Base-by-base conservation (phyloP, 2,888 invertebrate genomes). In the Chloroclystis v-ata region DNA sequence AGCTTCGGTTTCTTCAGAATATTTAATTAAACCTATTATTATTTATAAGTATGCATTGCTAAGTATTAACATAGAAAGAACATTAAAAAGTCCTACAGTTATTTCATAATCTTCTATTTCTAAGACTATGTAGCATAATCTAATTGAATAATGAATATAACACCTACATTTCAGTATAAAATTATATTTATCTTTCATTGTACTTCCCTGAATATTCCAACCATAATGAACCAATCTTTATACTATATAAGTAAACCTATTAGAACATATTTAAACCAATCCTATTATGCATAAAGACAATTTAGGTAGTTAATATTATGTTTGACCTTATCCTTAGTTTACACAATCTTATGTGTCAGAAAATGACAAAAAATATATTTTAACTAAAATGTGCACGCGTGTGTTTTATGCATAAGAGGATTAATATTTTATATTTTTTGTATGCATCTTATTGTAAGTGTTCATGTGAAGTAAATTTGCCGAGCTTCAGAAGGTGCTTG, bases 401-500 rank as follows among this genome's bases (percentile, higher is more conserved):
- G n/a, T n/a, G n/a, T n/a, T n/a, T n/a, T n/a, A n/a, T n/a, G n/a
- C n/a, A n/a, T n/a, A n/a, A 20, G 20, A 4, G 20, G 20, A 4
- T 20, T 20, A 20, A 4, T 2, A 20, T 4, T 20, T 20, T 20
- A 4, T 20, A 20, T 20, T 20, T 2, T 20, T 4, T 4, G 20
- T 5, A 5, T 20, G 5, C 20, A 20, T 20, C 20, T 20, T 20
- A 20, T 48, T 33, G 13, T n/a, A n/a, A 13, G n/a, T 40, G 48
- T 67, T 78, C 72, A 86, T 86, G 93, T 98, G 89, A 98, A 98
- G 82, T 93, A 95, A 74, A 99, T 96, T 75, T 95, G 93, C 72
- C 95, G 91, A 37, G 98, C 98, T 75, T 98, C 97, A 47, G 94
- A 91, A 13, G 97, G 95, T 62, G 94, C 94, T 76, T 98, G 98